phyloP scores from a whole-genome alignment of 1,140 invertebrate species.

The Hetaerina americana region DNA sequence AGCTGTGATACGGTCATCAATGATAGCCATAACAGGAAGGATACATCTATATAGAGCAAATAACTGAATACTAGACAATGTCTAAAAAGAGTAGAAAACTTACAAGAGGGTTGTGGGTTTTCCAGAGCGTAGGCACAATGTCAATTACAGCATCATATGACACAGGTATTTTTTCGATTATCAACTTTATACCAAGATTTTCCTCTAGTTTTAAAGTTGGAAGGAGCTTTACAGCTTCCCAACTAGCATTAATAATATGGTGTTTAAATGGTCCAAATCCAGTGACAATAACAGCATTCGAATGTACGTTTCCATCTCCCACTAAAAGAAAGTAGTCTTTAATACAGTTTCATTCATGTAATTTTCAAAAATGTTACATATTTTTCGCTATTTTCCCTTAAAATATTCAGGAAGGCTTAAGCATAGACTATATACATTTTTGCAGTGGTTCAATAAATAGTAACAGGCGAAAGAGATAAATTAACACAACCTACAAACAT shows the following conservation, averaged over 20 bases:
- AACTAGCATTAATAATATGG: constrained; percentile 59
- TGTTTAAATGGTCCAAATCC: constrained; percentile 62
- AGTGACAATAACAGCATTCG: constrained; percentile 35
- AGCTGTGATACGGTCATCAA: constrained; percentile 30
- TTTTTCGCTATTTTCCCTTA: no score
- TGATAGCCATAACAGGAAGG: neutral
- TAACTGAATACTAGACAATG: neutral
- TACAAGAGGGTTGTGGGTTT: constrained; percentile 47
- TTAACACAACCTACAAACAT: no score
- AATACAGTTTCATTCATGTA: no score
- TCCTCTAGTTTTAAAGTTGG: constrained; percentile 25
- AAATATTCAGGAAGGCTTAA: no score
- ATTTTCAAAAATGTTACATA: no score
- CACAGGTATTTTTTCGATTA: constrained; percentile 48
- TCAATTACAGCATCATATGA: constrained; percentile 45
- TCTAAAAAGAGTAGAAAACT: constrained; percentile 15
- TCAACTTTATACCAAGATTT: constrained; percentile 35
- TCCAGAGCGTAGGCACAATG: constrained; percentile 47
- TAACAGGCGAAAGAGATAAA: no score
- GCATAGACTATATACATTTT: no score
- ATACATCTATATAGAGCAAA: neutral
- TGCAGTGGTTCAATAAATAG: no score
- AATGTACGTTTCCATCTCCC: neutral
- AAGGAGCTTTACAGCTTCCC: constrained; percentile 54
- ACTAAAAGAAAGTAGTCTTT: neutral